Evolutionary conservation across 2,888 invertebrate species (phyloP), one percentile per base, ranked within the genome.

Genomic region (Cephus nigrinus): DNA sequence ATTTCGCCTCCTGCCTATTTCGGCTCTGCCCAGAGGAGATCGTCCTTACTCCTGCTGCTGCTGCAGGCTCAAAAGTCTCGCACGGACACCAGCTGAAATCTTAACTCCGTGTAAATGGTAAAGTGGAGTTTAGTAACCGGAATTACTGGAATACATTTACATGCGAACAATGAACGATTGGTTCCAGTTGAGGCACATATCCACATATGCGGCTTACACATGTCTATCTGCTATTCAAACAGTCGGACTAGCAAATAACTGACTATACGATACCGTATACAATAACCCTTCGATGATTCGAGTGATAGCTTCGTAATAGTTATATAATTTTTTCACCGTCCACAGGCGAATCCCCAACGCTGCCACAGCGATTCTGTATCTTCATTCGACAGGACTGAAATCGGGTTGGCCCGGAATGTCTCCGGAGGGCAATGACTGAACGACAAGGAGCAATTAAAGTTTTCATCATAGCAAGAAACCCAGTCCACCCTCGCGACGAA

Each of bases 111-210:
- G 55, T 55, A 33, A 33, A 23, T 12, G 32, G 31, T 31, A 71
- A 71, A 71, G 71, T 32, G 71, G 71, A 31, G 71, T 71, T 71
- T 71, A 71, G 71, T 71, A 71, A 71, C 71, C 31, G 55, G 55
- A 55, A 23, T 55, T 33, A 71, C 71, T 33, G 31, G 71, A 71
- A 71, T 71, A 71, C 12, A 78, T 78, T 78, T 76, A 68, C 78
- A 78, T 78, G 76, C 12, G 74, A 36, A 78, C 78, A 78, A 78
- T 76, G 78, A 76, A 68, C 78, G 78, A 78, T 78, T 76, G 78
- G 78, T 78, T 78, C 78, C 78, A 74, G 23, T 35, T 15, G 31
- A 23, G 33, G 71, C 30, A 71, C 71, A 33, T 55, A 55, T 55
- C 55, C 55, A 55, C 55, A 55, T 55, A 55, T 23, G 23, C 55